Percentiles rank a stretch among this genome's conserved stretches.
Evolutionary conservation across 2,888 invertebrate species (phyloP).

Genomic region (Nymphalis c-album): DNA sequence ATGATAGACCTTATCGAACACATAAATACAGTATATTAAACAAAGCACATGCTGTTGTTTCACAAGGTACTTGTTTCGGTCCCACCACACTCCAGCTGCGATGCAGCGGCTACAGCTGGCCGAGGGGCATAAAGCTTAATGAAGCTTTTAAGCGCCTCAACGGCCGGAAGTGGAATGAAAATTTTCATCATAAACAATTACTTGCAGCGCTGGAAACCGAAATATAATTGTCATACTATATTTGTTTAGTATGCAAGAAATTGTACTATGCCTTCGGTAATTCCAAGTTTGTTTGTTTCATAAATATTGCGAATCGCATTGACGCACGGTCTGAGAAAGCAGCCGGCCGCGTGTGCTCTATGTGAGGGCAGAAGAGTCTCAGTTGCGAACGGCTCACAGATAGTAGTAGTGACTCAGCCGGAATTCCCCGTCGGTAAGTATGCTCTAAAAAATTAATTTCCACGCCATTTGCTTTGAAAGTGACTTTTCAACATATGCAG

Average conservation of each 20-base stretch:
- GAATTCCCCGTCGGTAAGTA: constrained; percentile 21
- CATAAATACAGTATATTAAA: no score
- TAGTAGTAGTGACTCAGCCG: constrained; percentile 19
- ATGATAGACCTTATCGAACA: no score
- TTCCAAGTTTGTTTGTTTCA: neutral
- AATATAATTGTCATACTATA: no score
- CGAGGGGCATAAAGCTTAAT: no score
- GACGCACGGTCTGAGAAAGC: constrained; percentile 13
- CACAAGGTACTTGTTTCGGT: no score
- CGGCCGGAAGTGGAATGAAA: no score
- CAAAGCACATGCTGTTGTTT: no score
- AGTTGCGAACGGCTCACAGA: neutral
- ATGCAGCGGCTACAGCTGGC: no score
- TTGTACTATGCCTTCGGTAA: neutral
- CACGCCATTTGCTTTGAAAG: constrained; percentile 16
- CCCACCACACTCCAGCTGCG: no score
- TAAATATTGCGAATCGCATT: constrained; percentile 5
- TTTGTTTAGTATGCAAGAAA: neutral
- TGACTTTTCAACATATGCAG: constrained; percentile 3
- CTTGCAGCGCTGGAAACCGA: no score
- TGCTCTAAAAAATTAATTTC: constrained; percentile 23
- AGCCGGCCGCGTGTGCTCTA: neutral
- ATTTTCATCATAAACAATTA: no score
- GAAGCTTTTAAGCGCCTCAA: no score
- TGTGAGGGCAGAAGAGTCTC: constrained; percentile 3